phyloP scores from a whole-genome alignment of 2,113 vertebrate genomes.

The Burhinus oedicnemus region DNA sequence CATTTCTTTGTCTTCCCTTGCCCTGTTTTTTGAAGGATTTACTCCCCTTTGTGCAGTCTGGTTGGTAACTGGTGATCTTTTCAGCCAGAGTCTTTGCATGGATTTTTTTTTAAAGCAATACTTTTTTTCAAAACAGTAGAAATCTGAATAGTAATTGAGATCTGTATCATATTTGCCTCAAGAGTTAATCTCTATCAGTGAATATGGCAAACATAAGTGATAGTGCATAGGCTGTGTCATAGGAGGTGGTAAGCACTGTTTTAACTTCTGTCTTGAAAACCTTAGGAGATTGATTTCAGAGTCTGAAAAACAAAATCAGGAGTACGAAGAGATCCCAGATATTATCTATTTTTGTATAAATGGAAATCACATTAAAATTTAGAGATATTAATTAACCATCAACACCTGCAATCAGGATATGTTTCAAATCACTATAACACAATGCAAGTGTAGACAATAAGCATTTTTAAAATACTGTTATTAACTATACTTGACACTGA shows the following conservation, averaged over 20 bases:
- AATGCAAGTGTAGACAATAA: not conserved
- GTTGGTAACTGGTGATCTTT: not conserved
- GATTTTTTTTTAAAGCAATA: slow-evolving; percentile 2
- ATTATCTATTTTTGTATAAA: not conserved
- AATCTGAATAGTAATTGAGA: slow-evolving; percentile 27
- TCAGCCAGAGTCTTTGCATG: not conserved
- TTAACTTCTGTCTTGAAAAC: not conserved
- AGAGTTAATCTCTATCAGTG: slow-evolving; percentile 33
- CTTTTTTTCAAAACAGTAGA: not conserved
- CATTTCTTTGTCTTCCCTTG: not conserved
- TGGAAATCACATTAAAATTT: not conserved
- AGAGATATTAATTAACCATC: not conserved
- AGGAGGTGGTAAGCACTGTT: not conserved
- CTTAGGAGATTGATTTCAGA: not conserved
- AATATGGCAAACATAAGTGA: not conserved
- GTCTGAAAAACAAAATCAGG: not conserved
- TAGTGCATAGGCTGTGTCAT: not conserved
- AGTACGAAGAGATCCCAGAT: not conserved
- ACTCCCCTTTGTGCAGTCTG: not conserved
- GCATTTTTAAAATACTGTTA: not conserved
- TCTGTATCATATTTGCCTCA: not conserved
- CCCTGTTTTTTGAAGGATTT: not conserved
- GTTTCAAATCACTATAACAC: not conserved
- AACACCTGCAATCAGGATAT: not conserved
- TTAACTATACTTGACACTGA: not conserved